These are phyloP conservation scores for Aplochiton taeniatus DNA, from an alignment of 2,797 vertebrate genomes.

Conservation along the genomic window DNA sequence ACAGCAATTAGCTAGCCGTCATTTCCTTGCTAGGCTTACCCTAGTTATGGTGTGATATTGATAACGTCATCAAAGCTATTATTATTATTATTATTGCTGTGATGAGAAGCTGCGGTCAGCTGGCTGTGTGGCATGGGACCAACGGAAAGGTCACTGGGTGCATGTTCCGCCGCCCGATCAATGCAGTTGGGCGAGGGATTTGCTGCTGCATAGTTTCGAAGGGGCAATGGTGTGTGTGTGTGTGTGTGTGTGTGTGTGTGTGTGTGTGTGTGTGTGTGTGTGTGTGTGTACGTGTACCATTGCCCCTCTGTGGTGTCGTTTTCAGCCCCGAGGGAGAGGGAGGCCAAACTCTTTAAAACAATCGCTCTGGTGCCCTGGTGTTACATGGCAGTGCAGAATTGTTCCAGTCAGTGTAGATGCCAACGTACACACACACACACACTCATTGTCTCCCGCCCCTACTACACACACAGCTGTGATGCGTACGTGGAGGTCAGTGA, in stretches of 20 bases:
- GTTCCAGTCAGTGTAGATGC: neutral
- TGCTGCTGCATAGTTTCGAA: constrained; percentile 50
- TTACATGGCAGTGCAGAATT: neutral
- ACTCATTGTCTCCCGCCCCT: neutral
- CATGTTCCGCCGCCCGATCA: constrained; percentile 51
- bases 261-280: neutral
- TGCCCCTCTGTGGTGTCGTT: neutral
- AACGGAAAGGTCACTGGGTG: constrained; percentile 57
- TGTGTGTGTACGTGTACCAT: neutral
- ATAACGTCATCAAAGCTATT: no score
- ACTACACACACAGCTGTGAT: neutral
- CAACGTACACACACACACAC: neutral
- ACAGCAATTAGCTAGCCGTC: no score
- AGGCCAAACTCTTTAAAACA: neutral
- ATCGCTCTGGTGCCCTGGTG: no score
- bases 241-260: constrained; percentile 26
- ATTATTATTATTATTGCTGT: no score
- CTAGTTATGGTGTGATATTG: no score
- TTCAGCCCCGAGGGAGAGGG: neutral
- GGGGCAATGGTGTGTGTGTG: constrained; percentile 35
- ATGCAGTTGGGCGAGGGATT: constrained; percentile 47
- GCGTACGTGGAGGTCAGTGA: neutral
- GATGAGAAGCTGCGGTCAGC: constrained; percentile 20
- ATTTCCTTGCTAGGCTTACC: no score
- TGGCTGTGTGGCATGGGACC: constrained; percentile 32